Evolutionary conservation across 2,113 vertebrate genomes (phyloP).

Genomic region (Steatornis caripensis): DNA sequence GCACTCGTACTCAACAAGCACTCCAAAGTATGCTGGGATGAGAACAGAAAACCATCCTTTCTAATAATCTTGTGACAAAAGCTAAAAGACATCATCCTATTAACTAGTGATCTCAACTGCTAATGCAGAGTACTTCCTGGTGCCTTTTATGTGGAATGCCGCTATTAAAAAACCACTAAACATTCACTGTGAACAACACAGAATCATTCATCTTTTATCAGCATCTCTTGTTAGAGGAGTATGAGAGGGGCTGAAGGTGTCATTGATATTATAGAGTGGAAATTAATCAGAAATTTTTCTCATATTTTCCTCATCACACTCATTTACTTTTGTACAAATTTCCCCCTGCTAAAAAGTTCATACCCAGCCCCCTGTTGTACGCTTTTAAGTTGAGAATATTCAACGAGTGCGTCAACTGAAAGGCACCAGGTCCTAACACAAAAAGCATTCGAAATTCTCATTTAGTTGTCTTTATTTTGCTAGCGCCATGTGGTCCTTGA

Average conservation of each 20-base stretch:
- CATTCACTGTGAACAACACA: conserved; percentile 86
- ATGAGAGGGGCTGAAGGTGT: conserved; percentile 90
- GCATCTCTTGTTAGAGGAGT: conserved; percentile 87
- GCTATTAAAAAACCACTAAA: conserved; percentile 92
- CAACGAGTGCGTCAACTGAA: conserved; percentile 92
- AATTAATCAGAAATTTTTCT: conserved; percentile 90
- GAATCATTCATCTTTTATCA: conserved; percentile 95
- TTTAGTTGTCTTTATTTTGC: conserved; percentile 99
- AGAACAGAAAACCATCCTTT: conserved; percentile 91
- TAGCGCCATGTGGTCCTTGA: conserved; percentile 99
- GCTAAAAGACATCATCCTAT: conserved; percentile 99
- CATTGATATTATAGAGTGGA: conserved; percentile 95
- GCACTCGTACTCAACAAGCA: conserved; percentile 90
- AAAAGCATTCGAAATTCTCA: conserved; percentile 98
- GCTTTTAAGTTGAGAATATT: conserved; percentile 86
- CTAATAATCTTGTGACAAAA: conserved; percentile 99
- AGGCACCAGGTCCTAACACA: conserved; percentile 90
- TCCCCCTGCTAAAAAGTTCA: conserved; percentile 83
- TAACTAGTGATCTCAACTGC: conserved; percentile 98
- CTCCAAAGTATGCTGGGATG: conserved; percentile 82
- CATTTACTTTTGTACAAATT: conserved; percentile 86
- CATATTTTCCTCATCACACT: conserved; percentile 85
- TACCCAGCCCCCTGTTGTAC: conserved; percentile 87
- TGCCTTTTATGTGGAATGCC: conserved; percentile 88
- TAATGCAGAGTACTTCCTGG: conserved; percentile 94